These are phyloP conservation scores for Lepilemur septentrionalis DNA, from an alignment of 2,797 vertebrate species.

Conservation along the genomic window DNA sequence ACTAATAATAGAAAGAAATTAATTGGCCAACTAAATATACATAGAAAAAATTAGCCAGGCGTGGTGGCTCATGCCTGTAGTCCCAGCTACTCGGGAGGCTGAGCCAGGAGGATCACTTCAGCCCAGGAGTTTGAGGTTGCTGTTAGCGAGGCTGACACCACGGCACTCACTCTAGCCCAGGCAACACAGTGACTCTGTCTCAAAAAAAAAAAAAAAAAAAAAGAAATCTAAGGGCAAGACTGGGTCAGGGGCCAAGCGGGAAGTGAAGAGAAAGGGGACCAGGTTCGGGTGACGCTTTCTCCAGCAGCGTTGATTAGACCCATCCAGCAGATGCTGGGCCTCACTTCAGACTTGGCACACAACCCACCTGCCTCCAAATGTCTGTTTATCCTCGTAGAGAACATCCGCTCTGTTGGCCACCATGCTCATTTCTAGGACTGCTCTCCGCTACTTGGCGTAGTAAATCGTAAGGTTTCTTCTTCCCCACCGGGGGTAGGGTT, in stretches of 20 bases:
- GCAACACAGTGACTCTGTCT: too few species aligned
- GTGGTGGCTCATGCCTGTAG: too few species aligned
- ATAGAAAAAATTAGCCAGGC: too few species aligned
- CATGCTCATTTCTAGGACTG: neutral
- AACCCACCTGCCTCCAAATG: conserved; percentile 35
- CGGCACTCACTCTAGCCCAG: too few species aligned
- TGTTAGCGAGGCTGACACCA: too few species aligned
- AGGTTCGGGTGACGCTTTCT: neutral
- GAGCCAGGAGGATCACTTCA: too few species aligned
- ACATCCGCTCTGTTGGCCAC: conserved; percentile 40
- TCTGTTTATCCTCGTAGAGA: conserved; percentile 9
- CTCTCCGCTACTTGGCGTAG: neutral
- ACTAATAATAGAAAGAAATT: too few species aligned
- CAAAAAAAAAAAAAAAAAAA: too few species aligned
- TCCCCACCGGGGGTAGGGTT: neutral
- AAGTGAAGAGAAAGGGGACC: neutral
- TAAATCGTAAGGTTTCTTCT: neutral
- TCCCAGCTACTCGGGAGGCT: too few species aligned
- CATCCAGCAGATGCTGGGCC: conserved; percentile 46
- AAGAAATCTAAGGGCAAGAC: neutral
- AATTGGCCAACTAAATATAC: too few species aligned
- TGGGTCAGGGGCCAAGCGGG: neutral
- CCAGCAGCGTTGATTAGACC: neutral
- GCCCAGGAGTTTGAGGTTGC: too few species aligned
- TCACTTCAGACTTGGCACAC: conserved; percentile 41